Base-by-base conservation (phyloP, 1,140 invertebrate genomes). In the Aphelenchoides fujianensis region DNA sequence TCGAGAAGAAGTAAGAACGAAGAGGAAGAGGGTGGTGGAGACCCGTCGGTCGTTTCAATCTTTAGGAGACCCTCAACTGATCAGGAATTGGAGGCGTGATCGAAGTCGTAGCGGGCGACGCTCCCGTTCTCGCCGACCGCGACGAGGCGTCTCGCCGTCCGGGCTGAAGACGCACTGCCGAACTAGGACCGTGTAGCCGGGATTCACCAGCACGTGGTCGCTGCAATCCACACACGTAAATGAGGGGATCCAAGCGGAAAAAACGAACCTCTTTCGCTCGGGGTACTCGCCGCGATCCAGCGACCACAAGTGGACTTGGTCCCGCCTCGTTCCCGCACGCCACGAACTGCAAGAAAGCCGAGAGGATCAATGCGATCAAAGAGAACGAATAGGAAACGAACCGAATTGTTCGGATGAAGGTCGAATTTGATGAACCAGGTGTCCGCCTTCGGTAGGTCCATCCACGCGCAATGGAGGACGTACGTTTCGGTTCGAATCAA, bases 141-240 rank as follows among this genome's bases (percentile, higher is more conserved):
- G 7, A 85, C 41, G 5, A 85, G 66, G 35, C n/a, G 79, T 81
- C 41, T 72, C 79, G 5, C 84, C 83, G 75, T 85, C 81, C 63
- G 76, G 72, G 28, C 81, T 83, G 32, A 85, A 74, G 2, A 75
- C 75, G 32, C 79, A 85, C 70, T 85, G 85, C 35, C 85, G 73
- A 23, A 85, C 80, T 2, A 82, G 74, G 7, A 78, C 74, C 9
- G 64, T 71, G 75, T 83, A 82, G 1, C 53, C 63, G 0, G 55
- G 34, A 19, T 5, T 7, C 27, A 5, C 23, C 12, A 59, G 5
- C 19, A 59, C 23, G 19, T 7, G 34, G 19, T 59, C 55, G 23
- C 55, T 59, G 19, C 28, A 59, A 59, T 19, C 23, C 27, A 59
- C 28, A 5, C 12, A 32, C 34, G 12, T 19, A 59, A 59, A 48